A percentile compares a stretch with the other conserved stretches of the same genome.
phyloP scores from a whole-genome alignment of 2,113 vertebrate genomes.

The Canis aureus region DNA sequence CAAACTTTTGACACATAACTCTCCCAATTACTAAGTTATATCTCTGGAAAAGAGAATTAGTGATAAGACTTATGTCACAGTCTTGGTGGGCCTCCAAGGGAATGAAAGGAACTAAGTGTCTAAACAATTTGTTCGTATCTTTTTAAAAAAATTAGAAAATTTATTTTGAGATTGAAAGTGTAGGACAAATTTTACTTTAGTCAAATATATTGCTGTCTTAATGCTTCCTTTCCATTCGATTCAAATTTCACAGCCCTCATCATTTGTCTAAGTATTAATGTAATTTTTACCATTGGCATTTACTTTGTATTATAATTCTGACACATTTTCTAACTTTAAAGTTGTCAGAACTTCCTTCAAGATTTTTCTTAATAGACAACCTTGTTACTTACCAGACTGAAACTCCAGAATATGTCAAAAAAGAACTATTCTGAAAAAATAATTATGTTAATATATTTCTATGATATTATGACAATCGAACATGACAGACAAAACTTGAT shows the following conservation, averaged over 20 bases:
- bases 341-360: slow-evolving; percentile 19
- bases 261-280: background rate
- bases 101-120: background rate
- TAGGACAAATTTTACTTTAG: background rate
- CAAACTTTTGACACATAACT: background rate
- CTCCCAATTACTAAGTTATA: background rate
- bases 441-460: slow-evolving; percentile 54
- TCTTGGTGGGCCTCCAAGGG: background rate
- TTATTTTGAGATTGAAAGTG: slow-evolving; percentile 8
- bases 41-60: background rate
- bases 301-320: slow-evolving; percentile 44
- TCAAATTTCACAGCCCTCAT: background rate
- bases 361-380: slow-evolving; percentile 24
- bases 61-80: background rate
- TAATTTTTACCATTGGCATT: background rate
- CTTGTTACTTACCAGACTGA: slow-evolving; percentile 5
- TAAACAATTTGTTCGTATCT: background rate
- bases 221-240: background rate
- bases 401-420: slow-evolving; percentile 43
- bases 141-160: background rate
- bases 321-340: slow-evolving; percentile 56
- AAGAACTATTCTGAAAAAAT: slow-evolving; percentile 16
- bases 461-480: slow-evolving; percentile 12
- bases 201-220: background rate
- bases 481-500: slow-evolving; percentile 47